Evolutionary conservation across 1,140 invertebrate genomes (phyloP).

Genomic region (Camponotus floridanus): DNA sequence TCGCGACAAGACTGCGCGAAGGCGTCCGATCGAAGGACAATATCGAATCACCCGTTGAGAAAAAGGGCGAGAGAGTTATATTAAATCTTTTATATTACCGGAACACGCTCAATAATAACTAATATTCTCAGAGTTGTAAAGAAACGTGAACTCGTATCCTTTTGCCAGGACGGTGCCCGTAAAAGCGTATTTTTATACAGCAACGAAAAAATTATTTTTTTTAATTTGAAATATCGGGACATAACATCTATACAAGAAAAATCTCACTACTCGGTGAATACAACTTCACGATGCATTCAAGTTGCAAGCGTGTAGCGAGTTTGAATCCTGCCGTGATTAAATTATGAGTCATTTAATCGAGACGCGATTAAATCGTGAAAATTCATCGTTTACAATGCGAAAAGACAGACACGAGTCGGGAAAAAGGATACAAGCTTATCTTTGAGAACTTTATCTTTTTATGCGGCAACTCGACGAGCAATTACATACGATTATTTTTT

Average conservation of each 20-base stretch:
- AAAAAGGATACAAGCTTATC: slow-evolving; percentile 33
- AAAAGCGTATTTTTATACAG: neutral
- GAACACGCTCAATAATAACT: slow-evolving; percentile 63
- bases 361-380: neutral
- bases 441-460: slow-evolving; percentile 39
- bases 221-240: neutral
- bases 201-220: neutral
- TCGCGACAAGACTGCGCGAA: slow-evolving; percentile 74
- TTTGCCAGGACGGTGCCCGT: too few species aligned
- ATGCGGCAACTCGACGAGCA: slow-evolving; percentile 37
- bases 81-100: slow-evolving; percentile 66
- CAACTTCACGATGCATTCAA: neutral
- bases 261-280: neutral
- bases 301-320: neutral
- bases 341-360: slow-evolving; percentile 12
- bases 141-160: slow-evolving; percentile 52
- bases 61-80: slow-evolving; percentile 68
- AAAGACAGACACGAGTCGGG: neutral
- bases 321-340: neutral
- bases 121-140: slow-evolving; percentile 29
- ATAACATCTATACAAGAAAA: neutral
- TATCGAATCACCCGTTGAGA: slow-evolving; percentile 76
- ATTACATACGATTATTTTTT: neutral
- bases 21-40: slow-evolving; percentile 73
- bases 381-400: slow-evolving; percentile 18